Percentiles rank a stretch among this genome's conserved stretches.
phyloP scores from a whole-genome alignment of 2,113 vertebrate species.

The Phalacrocorax brasilianus region DNA sequence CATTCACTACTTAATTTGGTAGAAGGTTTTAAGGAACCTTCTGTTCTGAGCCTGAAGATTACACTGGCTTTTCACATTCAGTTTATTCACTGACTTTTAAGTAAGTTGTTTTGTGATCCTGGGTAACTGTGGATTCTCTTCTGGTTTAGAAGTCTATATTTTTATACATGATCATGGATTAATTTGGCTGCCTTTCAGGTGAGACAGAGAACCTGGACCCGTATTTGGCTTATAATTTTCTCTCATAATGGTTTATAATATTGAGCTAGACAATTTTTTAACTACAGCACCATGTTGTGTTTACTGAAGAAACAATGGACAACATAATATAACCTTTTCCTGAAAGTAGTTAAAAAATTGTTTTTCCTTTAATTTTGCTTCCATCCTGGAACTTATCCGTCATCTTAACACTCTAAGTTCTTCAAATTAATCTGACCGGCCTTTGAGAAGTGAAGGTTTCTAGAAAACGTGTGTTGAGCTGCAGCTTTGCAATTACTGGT shows the following conservation, averaged over 20 bases:
- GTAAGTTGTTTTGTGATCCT: not conserved
- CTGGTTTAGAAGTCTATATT: not conserved
- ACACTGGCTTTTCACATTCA: not conserved
- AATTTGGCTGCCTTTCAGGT: not conserved
- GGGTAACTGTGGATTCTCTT: not conserved
- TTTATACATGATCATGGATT: not conserved
- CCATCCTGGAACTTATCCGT: not conserved
- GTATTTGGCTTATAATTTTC: not conserved
- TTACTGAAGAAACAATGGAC: not conserved
- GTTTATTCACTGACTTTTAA: not conserved
- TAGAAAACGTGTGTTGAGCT: not conserved
- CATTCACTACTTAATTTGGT: not conserved
- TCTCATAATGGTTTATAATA: not conserved
- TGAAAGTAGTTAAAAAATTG: not conserved
- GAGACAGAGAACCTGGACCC: not conserved
- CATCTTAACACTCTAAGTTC: not conserved
- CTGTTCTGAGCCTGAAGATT: not conserved
- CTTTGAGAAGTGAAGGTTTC: not conserved
- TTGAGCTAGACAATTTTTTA: not conserved
- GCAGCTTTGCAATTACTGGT: not conserved
- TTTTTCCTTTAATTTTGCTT: not conserved
- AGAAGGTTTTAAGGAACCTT: not conserved
- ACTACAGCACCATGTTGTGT: not conserved
- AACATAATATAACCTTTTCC: not conserved
- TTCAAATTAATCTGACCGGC: not conserved